Evolutionary conservation across 2,888 invertebrate genomes (phyloP), one percentile per base, ranked within the genome.

Genomic region (Netelia virgata): DNA sequence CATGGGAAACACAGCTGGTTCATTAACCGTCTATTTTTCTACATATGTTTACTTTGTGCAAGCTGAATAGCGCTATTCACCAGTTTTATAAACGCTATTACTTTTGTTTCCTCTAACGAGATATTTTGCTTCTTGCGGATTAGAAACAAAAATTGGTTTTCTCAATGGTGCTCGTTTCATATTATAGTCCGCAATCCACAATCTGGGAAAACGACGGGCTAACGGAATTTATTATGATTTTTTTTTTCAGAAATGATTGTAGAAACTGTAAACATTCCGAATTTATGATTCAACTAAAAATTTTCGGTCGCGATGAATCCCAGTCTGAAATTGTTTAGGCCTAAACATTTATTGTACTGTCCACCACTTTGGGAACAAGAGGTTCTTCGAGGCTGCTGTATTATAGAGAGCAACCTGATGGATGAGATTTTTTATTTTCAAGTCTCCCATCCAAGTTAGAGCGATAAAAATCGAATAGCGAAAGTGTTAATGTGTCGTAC

Each of bases 1-100:
- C 28, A 18, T n/a, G 43, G 53, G 20, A 10, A 66, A 77, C 50
- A 47, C 63, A 68, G 66, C 72, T 55, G 66, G 69, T 83, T 85
- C 80, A 55, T 80, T 81, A 50, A 81, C 50, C 23, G 57, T 76
- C 75, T 84, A 86, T 86, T 83, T 86, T 86, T 86, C 82, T 84
- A 84, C 76, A 55, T 78, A 72, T 68, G 55, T 83, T 82, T 72
- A 73, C 68, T 84, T 57, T 64, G 55, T 73, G 55, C 28, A 53
- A 77, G n/a, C 66, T 59, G 14, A 43, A 66, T 70, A 47, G 69
- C n/a, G 57, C 76, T 36, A 47, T 76, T 80, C 68, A 20, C 53
- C 28, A 68, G 47, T 80, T 77, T 73, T 77, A 47, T 76, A n/a
- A 50, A 74, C 8, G 59, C 28, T 57, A 47, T 41, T 55, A 57